Evolutionary conservation across 2,888 invertebrate genomes (phyloP), one percentile per base, ranked within the genome.

Genomic region (Mellilla xanthometata): DNA sequence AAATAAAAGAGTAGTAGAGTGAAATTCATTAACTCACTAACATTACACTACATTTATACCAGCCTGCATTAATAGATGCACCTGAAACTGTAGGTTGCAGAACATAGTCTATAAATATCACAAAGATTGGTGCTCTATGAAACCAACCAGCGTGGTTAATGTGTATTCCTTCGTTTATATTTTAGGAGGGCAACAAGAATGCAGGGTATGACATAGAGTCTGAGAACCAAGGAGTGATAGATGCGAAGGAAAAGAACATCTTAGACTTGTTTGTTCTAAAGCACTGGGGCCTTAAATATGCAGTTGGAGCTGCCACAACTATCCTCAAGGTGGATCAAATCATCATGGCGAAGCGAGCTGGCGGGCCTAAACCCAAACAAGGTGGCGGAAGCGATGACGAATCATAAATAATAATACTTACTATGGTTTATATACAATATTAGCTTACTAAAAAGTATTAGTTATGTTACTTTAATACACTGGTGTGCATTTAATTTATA

Each of bases 311-410:
- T 1, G 97, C 99, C 0, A 93, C 95, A 50, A 98, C 98, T 0
- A 95, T 99, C 58, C 91, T 99, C 15, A 94, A 95, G 77, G 97
- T 99, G 13, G 98, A 99, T 86, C 97, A 99, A 89, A 99, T 99
- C 60, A 99, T 99, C 58, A 98, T 99, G 98, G 97, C 99, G 0
- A 99, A 99, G 88, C 92, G 95, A 64, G 98, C 98, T 9, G 99
- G 99, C 31, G 99, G 99, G 30, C 98, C 98, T 0, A 98, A 98
- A 80, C 92, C 96, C 1, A 92, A 93, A 65, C 92, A 92, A 49
- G 87, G 85, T 7, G 92, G 91, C 5, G 88, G 89, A 60, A 93
- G 94, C 65, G 95, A 96, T 76, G 95, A 96, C 65, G 95, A 95
- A 74, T 92, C 91, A 69, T 92, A 92, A 81, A 52, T 39, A 28